Conservation (phyloP, 2,888 invertebrate species). For the Melinopterus prodromus region DNA sequence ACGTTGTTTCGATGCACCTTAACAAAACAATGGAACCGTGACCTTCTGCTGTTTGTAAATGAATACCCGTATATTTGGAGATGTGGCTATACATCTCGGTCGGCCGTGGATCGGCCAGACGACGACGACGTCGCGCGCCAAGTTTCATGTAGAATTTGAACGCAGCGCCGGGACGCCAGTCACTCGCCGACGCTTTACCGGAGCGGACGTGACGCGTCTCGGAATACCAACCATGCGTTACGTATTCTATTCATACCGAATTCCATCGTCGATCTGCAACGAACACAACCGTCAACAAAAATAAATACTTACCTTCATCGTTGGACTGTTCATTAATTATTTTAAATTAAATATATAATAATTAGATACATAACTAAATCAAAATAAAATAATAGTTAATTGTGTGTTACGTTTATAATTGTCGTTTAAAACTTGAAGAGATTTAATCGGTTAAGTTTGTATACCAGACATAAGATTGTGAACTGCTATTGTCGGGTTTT, state of each 20-base stretch:
- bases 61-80: no score
- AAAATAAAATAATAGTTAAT: background rate
- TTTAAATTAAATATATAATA: background rate
- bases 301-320: background rate
- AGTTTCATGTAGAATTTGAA: background rate
- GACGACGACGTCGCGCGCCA: background rate
- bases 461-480: background rate
- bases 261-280: background rate
- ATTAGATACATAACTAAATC: background rate
- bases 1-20: background rate
- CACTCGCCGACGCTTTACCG: background rate
- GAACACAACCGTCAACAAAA: background rate
- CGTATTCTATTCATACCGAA: background rate
- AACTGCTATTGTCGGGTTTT: background rate
- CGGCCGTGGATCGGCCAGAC: background rate
- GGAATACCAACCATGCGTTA: conserved; percentile 4
- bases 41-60: background rate
- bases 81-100: background rate
- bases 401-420: background rate
- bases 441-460: background rate
- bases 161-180: background rate
- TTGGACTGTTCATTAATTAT: background rate
- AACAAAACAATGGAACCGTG: background rate
- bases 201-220: background rate
- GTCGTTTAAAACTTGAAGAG: background rate